Percentiles rank a stretch among this genome's conserved stretches.
phyloP scores from a whole-genome alignment of 2,888 invertebrate genomes.

The Lacanobia oleracea region DNA sequence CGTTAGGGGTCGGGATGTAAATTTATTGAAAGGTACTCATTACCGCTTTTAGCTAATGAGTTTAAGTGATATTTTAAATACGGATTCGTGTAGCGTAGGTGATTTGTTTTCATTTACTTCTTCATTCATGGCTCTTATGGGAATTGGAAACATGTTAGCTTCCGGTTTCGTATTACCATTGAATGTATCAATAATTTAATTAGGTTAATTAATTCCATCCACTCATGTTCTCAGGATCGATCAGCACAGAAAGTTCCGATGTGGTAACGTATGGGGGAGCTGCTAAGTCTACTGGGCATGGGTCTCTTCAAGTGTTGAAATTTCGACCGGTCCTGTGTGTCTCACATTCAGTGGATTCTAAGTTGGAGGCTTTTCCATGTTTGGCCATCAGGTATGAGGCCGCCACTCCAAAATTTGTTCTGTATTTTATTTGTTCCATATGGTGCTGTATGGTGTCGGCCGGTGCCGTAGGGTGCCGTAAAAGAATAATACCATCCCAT shows the following conservation, averaged over 20 bases:
- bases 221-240: too few species aligned
- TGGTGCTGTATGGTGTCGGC: too few species aligned
- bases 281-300: too few species aligned
- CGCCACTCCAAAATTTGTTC: too few species aligned
- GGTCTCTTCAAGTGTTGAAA: not conserved
- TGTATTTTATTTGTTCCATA: too few species aligned
- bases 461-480: too few species aligned
- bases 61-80: constrained; percentile 58
- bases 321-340: too few species aligned
- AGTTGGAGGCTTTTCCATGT: too few species aligned
- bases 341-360: too few species aligned
- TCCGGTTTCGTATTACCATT: constrained; percentile 2
- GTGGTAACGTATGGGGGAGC: too few species aligned
- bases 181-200: constrained; percentile 6
- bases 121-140: constrained; percentile 30
- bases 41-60: constrained; percentile 63
- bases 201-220: not conserved
- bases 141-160: constrained; percentile 1
- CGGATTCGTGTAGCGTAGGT: constrained; percentile 31
- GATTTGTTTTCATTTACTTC: constrained; percentile 49
- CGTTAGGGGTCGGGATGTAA: constrained; percentile 68
- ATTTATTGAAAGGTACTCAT: constrained; percentile 70
- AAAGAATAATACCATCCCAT: too few species aligned
- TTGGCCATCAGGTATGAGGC: too few species aligned
- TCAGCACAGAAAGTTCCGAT: not conserved